Base-by-base conservation (phyloP, 2,888 invertebrate genomes). In the Spilosoma lubricipeda region DNA sequence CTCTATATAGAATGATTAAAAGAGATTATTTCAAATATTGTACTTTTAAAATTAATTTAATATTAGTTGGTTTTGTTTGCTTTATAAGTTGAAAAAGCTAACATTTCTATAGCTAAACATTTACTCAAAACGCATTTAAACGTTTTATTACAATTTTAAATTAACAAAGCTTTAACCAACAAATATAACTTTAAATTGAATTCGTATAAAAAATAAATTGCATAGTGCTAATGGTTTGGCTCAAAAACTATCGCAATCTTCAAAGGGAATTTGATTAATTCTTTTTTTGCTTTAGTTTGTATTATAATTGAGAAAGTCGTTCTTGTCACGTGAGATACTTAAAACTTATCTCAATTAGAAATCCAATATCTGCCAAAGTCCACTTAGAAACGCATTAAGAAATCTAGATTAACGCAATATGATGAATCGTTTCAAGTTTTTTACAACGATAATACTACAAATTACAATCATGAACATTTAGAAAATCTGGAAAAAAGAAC, bases 101-200 rank as follows among this genome's bases (percentile, higher is more conserved):
- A 30, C 30, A 30, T 30, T 30, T 63, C 63, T 18, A 30, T 30
- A 63, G 30, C 63, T 7, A 30, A 30, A 63, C 18, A 30, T 63
- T 18, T 30, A 30, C 30, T 63, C 8, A 1, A 63, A 18, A 63
- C 3, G 30, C 13, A 30, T 30, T 63, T 11, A 56, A 63, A 71
- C 67, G 73, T 72, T 68, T 75, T 67, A 72, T 66, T 72, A 52
- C 74, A 69, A 71, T 70, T 79, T 67, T 63, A 76, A 78, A 76
- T 66, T 75, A 71, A 76, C 64, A 39, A 79, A 81, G 8, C 80
- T 75, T 80, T 77, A 77, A 72, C 73, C 67, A 82, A 72, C 52
- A 65, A 80, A 84, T 84, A 74, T 65, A 81, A 83, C 73, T 83
- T 81, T 77, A 78, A 56, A 83, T 85, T 79, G 74, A 83, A 76